A percentile compares a stretch with the other conserved stretches of the same genome.
Evolutionary conservation across 2,797 vertebrate species (phyloP).

Genomic region (Sus cebifrons): DNA sequence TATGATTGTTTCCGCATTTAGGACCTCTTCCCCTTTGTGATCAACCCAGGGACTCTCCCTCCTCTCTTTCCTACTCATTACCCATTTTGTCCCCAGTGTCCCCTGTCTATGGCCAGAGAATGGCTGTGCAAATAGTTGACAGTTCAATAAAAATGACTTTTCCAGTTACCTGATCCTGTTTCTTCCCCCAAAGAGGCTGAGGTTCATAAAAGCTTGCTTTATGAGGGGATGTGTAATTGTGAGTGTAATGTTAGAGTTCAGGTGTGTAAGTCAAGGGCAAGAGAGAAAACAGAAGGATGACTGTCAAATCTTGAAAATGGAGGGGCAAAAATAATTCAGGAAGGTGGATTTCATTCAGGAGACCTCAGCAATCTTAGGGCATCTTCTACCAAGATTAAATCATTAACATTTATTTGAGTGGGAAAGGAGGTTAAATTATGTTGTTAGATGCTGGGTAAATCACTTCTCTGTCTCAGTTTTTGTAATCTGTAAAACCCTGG

Average conservation of each 20-base stretch:
- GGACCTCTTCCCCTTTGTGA: background rate
- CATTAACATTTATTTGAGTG: background rate
- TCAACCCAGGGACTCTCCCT: background rate
- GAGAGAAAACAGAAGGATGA: background rate
- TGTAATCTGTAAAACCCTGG: background rate
- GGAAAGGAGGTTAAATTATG: background rate
- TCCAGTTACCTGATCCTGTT: background rate
- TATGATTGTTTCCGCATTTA: constrained; percentile 20
- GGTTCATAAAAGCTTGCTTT: background rate
- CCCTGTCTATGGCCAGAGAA: constrained; percentile 24
- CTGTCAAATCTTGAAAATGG: background rate
- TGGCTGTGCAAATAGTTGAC: constrained; percentile 54
- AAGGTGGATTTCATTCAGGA: constrained; percentile 38
- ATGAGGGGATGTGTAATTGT: background rate
- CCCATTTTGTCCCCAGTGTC: background rate
- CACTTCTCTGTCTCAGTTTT: background rate
- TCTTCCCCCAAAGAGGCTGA: background rate
- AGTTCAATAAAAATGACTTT: constrained; percentile 16
- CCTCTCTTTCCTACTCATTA: constrained; percentile 40
- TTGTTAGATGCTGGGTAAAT: background rate
- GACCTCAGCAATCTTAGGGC: background rate
- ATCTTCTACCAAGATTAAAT: background rate
- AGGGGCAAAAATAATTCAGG: background rate
- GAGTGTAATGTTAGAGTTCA: background rate
- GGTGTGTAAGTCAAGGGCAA: background rate